Evolutionary conservation across 2,797 vertebrate genomes (phyloP).

Genomic region (Cryptoprocta ferox): DNA sequence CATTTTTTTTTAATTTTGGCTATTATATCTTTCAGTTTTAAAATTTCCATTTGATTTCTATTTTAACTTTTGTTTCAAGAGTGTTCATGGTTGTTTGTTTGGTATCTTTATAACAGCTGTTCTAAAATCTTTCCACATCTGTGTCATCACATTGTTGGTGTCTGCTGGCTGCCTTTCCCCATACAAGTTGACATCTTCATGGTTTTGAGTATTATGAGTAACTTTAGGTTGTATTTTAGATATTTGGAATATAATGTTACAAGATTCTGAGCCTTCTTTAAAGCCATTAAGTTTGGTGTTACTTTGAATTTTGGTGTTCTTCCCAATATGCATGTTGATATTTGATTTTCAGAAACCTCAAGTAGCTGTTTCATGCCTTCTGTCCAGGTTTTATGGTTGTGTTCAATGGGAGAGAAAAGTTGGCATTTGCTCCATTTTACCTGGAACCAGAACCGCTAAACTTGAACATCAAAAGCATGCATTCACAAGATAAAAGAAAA

Average conservation of each 20-base stretch:
- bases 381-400: not conserved
- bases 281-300: not conserved
- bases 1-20: not conserved
- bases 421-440: not conserved
- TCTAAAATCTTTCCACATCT: slow-evolving; percentile 35
- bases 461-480: slow-evolving; percentile 14
- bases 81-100: slow-evolving; percentile 29
- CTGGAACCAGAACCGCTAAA: not conserved
- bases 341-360: slow-evolving; percentile 55
- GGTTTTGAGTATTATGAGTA: not conserved
- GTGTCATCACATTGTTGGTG: not conserved
- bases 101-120: slow-evolving; percentile 47
- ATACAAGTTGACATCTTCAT: not conserved
- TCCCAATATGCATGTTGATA: not conserved
- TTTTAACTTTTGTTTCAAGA: slow-evolving; percentile 51
- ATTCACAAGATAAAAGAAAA: slow-evolving; percentile 48
- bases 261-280: not conserved
- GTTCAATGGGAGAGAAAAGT: not conserved
- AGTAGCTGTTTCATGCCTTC: not conserved
- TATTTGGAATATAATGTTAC: not conserved
- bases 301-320: slow-evolving; percentile 33
- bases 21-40: slow-evolving; percentile 23
- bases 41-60: slow-evolving; percentile 50
- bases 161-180: not conserved
- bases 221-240: not conserved